Percentiles rank a stretch among this genome's conserved stretches.
Conservation (phyloP, 2,888 invertebrate species). For the Dione vanillae region DNA sequence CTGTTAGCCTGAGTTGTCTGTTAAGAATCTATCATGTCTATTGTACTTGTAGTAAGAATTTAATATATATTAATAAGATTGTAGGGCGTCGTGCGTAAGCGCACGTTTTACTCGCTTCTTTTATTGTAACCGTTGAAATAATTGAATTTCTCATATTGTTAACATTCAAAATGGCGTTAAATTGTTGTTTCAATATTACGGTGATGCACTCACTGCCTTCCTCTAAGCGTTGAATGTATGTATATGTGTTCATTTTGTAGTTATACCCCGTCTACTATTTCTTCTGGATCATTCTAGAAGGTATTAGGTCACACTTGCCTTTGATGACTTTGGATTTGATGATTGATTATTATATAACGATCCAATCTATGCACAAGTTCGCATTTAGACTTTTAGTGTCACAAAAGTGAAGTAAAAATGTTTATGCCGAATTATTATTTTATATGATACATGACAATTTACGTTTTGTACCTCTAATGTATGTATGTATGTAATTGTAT, state of each 20-base stretch:
- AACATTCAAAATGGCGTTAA: conserved; percentile 62
- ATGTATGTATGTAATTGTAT: neutral
- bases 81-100: conserved; percentile 76
- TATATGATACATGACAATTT: conserved; percentile 29
- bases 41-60: conserved; percentile 80
- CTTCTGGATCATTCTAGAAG: no score
- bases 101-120: conserved; percentile 72
- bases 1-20: conserved; percentile 83
- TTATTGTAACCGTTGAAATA: conserved; percentile 60
- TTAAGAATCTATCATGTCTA: conserved; percentile 83
- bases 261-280: conserved; percentile 52
- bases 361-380: conserved; percentile 61
- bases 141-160: conserved; percentile 61
- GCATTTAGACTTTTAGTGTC: conserved; percentile 66
- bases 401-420: conserved; percentile 50
- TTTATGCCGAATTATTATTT: conserved; percentile 42
- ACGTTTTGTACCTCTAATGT: conserved; percentile 23
- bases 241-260: conserved; percentile 71
- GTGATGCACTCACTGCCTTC: conserved; percentile 72
- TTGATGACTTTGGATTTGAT: conserved; percentile 52
- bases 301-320: conserved; percentile 63
- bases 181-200: conserved; percentile 53
- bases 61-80: conserved; percentile 79
- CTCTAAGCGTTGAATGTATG: conserved; percentile 58
- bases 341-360: neutral